Percentiles rank a stretch among this genome's conserved stretches.
These are phyloP conservation scores for Spea hammondii DNA, from an alignment of 2,797 vertebrate genomes.

Conservation along the genomic window DNA sequence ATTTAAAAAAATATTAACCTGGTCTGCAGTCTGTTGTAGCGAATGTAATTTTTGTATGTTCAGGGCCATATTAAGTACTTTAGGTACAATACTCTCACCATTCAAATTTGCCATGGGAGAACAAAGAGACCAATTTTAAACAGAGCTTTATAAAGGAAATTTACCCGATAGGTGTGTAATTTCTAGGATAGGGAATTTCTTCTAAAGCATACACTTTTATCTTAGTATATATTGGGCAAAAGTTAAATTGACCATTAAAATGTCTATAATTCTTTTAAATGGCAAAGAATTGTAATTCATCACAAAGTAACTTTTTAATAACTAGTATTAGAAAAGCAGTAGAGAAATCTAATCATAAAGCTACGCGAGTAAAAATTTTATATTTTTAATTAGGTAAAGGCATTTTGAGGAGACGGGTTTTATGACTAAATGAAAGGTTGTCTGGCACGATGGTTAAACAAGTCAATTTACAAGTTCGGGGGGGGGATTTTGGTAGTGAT, in stretches of 20 bases:
- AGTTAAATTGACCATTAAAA: constrained; percentile 60
- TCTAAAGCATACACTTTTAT: constrained; percentile 14
- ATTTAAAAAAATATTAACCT: too few species aligned
- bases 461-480: constrained; percentile 54
- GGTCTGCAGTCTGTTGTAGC: too few species aligned
- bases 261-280: constrained; percentile 46
- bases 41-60: too few species aligned
- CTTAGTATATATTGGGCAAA: constrained; percentile 54
- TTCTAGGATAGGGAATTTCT: neutral
- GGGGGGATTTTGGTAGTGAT: constrained; percentile 24
- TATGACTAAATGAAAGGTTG: constrained; percentile 48
- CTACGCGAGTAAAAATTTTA: constrained; percentile 59
- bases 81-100: neutral
- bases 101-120: constrained; percentile 10
- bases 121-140: constrained; percentile 9
- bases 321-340: constrained; percentile 46
- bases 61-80: too few species aligned
- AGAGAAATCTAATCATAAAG: constrained; percentile 53
- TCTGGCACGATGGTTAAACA: constrained; percentile 56
- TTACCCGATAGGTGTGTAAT: constrained; percentile 22
- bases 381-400: constrained; percentile 59
- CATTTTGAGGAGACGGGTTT: constrained; percentile 53
- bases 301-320: constrained; percentile 45
- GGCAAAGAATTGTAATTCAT: constrained; percentile 60
- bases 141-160: constrained; percentile 50